phyloP scores from a whole-genome alignment of 2,113 vertebrate genomes.

The Pseudorasbora parva region DNA sequence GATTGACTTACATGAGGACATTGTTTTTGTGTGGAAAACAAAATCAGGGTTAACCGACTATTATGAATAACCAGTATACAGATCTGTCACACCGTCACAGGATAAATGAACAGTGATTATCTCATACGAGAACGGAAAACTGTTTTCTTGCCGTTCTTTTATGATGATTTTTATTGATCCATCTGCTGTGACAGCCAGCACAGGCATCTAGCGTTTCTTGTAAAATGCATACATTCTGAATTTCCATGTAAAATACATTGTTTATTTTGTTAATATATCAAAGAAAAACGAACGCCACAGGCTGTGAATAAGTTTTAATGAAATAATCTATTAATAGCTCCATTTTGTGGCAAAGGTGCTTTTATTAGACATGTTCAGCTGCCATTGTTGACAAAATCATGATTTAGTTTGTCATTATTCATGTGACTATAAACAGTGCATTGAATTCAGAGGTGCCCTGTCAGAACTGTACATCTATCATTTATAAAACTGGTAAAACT shows the following conservation, averaged over 20 bases:
- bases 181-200: constrained; percentile 35
- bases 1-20: constrained; percentile 45
- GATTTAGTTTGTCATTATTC: constrained; percentile 12
- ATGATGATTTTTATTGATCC: constrained; percentile 49
- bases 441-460: constrained; percentile 19
- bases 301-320: constrained; percentile 36
- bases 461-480: constrained; percentile 34
- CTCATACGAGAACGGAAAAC: constrained; percentile 20
- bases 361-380: constrained; percentile 10
- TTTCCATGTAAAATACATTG: constrained; percentile 44
- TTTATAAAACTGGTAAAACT: constrained; percentile 8
- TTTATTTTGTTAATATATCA: constrained; percentile 44
- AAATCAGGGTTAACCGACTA: constrained; percentile 55
- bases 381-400: constrained; percentile 26
- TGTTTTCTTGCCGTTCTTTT: constrained; percentile 41
- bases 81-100: constrained; percentile 45
- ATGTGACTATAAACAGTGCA: constrained; percentile 8
- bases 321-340: constrained; percentile 49
- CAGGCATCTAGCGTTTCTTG: constrained; percentile 12
- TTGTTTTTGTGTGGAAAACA: constrained; percentile 47
- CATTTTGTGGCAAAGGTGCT: neutral
- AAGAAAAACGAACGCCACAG: constrained; percentile 3
- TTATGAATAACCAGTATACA: constrained; percentile 48
- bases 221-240: constrained; percentile 1
- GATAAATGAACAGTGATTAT: constrained; percentile 50